Percentiles rank a stretch among this genome's conserved stretches.
Conservation (phyloP, 2,888 invertebrate species). For the Elysia crispata region DNA sequence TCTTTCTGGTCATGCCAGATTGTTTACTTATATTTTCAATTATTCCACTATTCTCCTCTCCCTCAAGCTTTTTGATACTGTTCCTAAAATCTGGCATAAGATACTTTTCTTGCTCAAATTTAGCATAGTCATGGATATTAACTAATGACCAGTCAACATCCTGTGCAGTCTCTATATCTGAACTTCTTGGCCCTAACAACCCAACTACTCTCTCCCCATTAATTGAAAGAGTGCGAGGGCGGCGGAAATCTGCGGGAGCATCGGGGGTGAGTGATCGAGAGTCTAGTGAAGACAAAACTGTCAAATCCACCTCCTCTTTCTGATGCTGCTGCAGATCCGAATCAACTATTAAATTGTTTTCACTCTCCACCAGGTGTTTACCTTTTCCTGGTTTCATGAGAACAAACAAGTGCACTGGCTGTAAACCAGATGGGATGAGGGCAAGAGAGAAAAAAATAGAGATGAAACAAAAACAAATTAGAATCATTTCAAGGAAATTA, state of each 20-base stretch:
- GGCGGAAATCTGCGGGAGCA: slow-evolving; percentile 53
- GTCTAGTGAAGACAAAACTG: background rate
- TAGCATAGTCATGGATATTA: slow-evolving; percentile 75
- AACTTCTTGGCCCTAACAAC: background rate
- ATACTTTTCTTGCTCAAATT: slow-evolving; percentile 71
- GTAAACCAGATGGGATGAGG: slow-evolving; percentile 44
- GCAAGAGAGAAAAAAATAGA: too few species aligned
- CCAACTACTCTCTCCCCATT: slow-evolving; percentile 67
- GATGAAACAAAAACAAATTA: too few species aligned
- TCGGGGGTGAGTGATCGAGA: slow-evolving; percentile 46
- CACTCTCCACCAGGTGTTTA: slow-evolving; percentile 56
- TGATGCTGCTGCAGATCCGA: background rate
- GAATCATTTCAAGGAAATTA: too few species aligned
- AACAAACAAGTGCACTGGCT: slow-evolving; percentile 74
- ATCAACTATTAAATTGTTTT: slow-evolving; percentile 16
- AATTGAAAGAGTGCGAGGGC: slow-evolving; percentile 69
- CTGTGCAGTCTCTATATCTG: too few species aligned
- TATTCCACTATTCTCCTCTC: slow-evolving; percentile 10
- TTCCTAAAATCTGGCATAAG: slow-evolving; percentile 65
- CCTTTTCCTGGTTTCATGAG: slow-evolving; percentile 73
- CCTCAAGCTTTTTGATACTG: slow-evolving; percentile 56
- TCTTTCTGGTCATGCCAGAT: slow-evolving; percentile 49
- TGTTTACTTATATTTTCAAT: background rate
- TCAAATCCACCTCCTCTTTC: too few species aligned
- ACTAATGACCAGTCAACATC: slow-evolving; percentile 64